Evolutionary conservation across 1,140 invertebrate genomes (phyloP).

Genomic region (Araneus ventricosus): DNA sequence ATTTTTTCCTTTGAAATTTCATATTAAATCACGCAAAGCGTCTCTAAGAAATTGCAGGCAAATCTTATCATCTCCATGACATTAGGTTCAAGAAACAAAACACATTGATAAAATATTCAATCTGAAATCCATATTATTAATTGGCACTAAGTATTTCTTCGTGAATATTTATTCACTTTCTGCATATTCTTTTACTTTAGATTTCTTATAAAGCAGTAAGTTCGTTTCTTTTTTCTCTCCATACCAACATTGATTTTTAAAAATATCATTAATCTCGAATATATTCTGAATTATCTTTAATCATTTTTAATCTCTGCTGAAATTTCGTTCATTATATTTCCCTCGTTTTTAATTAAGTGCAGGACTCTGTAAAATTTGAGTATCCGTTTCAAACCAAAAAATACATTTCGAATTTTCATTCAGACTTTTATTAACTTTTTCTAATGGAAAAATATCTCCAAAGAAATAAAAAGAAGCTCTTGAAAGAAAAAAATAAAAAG

Average conservation of each 20-base stretch:
- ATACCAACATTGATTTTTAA: background rate
- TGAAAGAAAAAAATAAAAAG: background rate
- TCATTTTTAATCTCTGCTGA: conserved; percentile 28
- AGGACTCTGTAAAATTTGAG: conserved; percentile 42
- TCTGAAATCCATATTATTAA: too few species aligned
- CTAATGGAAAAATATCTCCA: background rate
- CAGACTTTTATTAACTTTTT: conserved; percentile 29
- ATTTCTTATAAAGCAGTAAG: background rate
- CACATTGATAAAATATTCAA: too few species aligned
- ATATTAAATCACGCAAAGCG: too few species aligned
- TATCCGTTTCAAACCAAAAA: conserved; percentile 59
- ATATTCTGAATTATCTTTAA: background rate
- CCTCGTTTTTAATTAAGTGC: conserved; percentile 40
- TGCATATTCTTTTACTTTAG: background rate
- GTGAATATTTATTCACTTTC: too few species aligned
- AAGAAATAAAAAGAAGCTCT: background rate
- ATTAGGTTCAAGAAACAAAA: too few species aligned
- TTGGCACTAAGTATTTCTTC: too few species aligned
- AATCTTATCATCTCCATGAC: too few species aligned
- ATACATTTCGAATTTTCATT: conserved; percentile 43
- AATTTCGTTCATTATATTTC: conserved; percentile 8
- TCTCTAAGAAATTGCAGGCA: too few species aligned
- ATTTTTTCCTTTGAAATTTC: too few species aligned
- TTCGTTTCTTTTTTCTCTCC: background rate
- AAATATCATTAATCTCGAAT: background rate